phyloP scores from a whole-genome alignment of 2,888 invertebrate species.

The Ochlodes sylvanus region DNA sequence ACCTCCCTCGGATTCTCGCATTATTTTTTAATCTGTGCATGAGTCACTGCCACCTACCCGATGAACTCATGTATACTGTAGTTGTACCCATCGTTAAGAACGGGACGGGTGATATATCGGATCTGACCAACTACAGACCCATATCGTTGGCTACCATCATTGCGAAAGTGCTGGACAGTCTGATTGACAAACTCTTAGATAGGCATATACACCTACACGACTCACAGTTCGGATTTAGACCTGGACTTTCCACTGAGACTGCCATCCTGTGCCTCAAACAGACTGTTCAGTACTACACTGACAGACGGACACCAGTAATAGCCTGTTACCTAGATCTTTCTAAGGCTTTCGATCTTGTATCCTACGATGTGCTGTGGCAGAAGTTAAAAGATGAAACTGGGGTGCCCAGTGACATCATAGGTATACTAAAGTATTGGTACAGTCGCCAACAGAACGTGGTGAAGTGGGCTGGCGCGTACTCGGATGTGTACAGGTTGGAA shows the following conservation, averaged over 20 bases:
- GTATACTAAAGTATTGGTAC: conserved; percentile 43
- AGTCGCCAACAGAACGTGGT: conserved; percentile 41
- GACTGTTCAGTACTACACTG: conserved; percentile 40
- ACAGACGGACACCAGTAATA: conserved; percentile 33
- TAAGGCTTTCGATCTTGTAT: conserved; percentile 42
- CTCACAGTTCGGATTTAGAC: conserved; percentile 34
- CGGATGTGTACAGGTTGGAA: conserved; percentile 29
- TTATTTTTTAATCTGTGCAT: conserved; percentile 19
- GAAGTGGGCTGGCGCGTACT: conserved; percentile 39
- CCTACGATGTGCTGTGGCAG: conserved; percentile 38
- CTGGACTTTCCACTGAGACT: conserved; percentile 39
- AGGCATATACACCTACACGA: conserved; percentile 21
- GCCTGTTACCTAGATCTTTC: conserved; percentile 27
- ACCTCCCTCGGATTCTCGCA: conserved; percentile 3
- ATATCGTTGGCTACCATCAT: conserved; percentile 44
- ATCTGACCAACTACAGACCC: conserved; percentile 42
- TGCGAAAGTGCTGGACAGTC: conserved; percentile 43
- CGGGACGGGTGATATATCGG: conserved; percentile 41
- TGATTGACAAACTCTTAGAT: conserved; percentile 39
- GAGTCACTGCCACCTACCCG: conserved; percentile 34
- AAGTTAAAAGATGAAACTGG: conserved; percentile 35
- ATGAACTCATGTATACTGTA: conserved; percentile 37
- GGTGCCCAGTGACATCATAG: conserved; percentile 25
- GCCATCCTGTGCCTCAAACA: conserved; percentile 40
- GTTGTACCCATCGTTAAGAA: conserved; percentile 45